These are phyloP conservation scores for Eupithecia tripunctaria DNA, from an alignment of 2,888 invertebrate species.

Conservation along the genomic window DNA sequence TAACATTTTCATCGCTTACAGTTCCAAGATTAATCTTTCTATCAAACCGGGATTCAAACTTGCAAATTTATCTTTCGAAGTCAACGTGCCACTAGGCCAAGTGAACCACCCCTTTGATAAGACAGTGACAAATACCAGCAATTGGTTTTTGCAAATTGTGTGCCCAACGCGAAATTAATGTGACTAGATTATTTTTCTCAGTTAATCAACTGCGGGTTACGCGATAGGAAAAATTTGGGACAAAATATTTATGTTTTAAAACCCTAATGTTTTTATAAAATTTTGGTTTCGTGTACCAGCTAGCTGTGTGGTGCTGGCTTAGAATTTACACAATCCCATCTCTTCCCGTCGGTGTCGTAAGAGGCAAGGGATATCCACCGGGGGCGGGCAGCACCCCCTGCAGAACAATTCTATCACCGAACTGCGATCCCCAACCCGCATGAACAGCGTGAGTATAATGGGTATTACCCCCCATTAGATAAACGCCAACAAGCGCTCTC, in stretches of 20 bases:
- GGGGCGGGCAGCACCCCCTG: too few relatives aligned
- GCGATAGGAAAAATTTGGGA: conserved; percentile 26
- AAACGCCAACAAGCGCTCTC: too few relatives aligned
- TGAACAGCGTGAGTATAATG: too few relatives aligned
- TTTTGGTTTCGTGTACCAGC: background rate
- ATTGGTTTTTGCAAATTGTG: conserved; percentile 79
- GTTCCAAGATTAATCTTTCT: background rate
- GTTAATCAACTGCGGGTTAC: conserved; percentile 52
- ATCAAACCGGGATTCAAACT: background rate
- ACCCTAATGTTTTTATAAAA: background rate
- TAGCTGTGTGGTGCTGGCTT: too few relatives aligned
- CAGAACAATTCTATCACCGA: too few relatives aligned
- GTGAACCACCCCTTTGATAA: conserved; percentile 58
- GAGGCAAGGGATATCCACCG: too few relatives aligned
- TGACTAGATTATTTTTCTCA: conserved; percentile 64
- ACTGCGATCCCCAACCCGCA: too few relatives aligned
- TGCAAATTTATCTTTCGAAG: background rate
- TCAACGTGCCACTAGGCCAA: background rate
- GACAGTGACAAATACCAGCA: conserved; percentile 75
- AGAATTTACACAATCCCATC: too few relatives aligned
- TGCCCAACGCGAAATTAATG: conserved; percentile 68
- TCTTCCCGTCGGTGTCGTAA: too few relatives aligned
- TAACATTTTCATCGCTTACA: background rate
- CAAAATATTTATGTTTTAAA: background rate
- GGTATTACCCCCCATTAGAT: too few relatives aligned